Base-by-base conservation (phyloP, 2,113 vertebrate species). In the Tragelaphus buxtoni region DNA sequence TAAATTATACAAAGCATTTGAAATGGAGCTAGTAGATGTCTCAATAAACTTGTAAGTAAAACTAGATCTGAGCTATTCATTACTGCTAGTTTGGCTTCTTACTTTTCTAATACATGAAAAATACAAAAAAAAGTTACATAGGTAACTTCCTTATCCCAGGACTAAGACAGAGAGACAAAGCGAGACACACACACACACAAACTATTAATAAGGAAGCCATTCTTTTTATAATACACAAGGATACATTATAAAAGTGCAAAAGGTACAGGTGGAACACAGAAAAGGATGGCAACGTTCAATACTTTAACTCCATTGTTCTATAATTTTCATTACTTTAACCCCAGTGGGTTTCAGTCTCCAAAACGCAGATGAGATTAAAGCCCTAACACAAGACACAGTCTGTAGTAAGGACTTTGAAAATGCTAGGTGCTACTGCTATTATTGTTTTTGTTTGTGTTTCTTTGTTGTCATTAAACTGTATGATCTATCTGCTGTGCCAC, bases 41-140 rank as follows among this genome's bases (percentile, higher is more conserved):
- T 88, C 82, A 55, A n/a, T 51, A 30, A 47, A 6, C 35, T 32
- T 58, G 17, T 63, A 85, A 88, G 51, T 85, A 45, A 89, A 89
- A 22, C 28, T 72, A 83, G 12, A 53, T 84, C 65, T 42, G 16
- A 97, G 91, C 88, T 80, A 74, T 63, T 89, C 56, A 53, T 39
- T 87, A 55, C 16, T 74, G 45, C 17, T 39, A 22, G 76, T 95
- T 96, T 32, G 39, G 58, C 18, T 88, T 93, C 26, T 58, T 65
- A 85, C 24, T 84, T 94, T 95, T 91, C 51, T 91, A 94, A 93
- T 9, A 61, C 22, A 72, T 77, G 22, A 90, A 94, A 80, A 94
- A 80, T 60, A 30, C 55, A 35, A 8, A 35, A 13, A 5, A 85
- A 45, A 49, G 39, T 42, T 20, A 76, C 35, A 47, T 13, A 77